phyloP scores from a whole-genome alignment of 37 sponge, comb jelly and placozoan species.

The Halichondria panicea region DNA sequence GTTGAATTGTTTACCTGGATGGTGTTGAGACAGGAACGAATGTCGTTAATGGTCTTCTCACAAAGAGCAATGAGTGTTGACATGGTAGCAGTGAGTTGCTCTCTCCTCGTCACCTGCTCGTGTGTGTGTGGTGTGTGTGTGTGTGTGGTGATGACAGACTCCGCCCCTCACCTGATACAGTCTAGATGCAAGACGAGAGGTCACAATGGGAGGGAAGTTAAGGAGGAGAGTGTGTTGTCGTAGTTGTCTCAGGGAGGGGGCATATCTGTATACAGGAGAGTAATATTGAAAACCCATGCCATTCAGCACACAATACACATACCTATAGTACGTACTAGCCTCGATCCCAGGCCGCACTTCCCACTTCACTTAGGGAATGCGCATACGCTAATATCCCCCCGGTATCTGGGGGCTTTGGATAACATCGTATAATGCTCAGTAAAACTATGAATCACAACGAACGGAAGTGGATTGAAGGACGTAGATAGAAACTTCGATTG shows the following conservation, averaged over 20 bases:
- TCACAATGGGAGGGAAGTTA: constrained; percentile 78
- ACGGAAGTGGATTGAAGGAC: no score
- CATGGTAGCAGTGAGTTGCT: constrained; percentile 73
- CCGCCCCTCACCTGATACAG: constrained; percentile 60
- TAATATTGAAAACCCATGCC: no score
- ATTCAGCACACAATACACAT: not conserved
- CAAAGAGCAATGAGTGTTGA: constrained; percentile 90
- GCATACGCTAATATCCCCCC: no score
- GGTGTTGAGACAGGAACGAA: constrained; percentile 93
- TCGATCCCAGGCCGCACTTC: no score
- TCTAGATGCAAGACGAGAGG: constrained; percentile 77
- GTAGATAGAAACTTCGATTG: no score
- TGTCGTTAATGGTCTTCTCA: constrained; percentile 94
- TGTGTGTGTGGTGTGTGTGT: no score
- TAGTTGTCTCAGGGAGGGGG: constrained; percentile 85
- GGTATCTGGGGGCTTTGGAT: no score
- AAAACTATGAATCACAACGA: no score
- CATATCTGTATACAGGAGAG: constrained; percentile 70
- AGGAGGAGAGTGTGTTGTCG: constrained; percentile 78
- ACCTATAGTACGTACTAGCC: no score
- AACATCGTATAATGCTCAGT: no score
- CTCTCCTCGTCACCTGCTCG: constrained; percentile 60
- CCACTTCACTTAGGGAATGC: no score
- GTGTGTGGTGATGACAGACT: no score
- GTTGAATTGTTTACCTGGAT: constrained; percentile 86